Percentiles rank a stretch among this genome's conserved stretches.
Conservation (phyloP, 2,113 vertebrate species). For the Nipponia nippon region DNA sequence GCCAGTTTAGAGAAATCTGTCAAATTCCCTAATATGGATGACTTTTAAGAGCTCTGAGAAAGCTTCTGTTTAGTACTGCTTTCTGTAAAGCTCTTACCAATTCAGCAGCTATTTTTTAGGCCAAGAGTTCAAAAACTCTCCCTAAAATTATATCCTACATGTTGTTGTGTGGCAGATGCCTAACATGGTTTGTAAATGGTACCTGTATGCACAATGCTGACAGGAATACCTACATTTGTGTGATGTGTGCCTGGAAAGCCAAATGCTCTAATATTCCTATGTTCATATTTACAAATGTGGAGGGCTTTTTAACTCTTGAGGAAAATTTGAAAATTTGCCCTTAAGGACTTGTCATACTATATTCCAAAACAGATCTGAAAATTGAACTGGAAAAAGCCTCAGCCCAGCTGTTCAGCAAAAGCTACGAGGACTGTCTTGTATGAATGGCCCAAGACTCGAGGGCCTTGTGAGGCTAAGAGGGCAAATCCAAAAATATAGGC, state of each 20-base stretch:
- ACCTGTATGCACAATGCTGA: accelerated
- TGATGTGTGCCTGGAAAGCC: neutral
- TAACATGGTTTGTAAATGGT: neutral
- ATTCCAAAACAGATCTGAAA: neutral
- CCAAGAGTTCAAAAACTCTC: neutral
- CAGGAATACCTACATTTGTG: neutral
- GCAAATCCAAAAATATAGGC: neutral
- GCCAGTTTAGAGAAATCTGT: neutral
- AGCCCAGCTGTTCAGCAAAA: neutral
- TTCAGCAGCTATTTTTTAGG: neutral
- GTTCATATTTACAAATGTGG: neutral
- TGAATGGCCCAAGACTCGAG: neutral
- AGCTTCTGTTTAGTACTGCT: neutral
- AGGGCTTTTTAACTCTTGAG: neutral
- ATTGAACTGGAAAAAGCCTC: neutral
- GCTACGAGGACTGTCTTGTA: neutral
- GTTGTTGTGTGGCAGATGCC: neutral
- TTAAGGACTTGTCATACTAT: neutral
- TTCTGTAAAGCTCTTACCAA: neutral
- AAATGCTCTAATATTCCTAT: neutral
- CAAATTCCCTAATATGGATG: neutral
- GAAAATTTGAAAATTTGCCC: neutral
- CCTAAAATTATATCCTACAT: neutral
- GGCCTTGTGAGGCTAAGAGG: neutral
- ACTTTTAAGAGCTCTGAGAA: neutral